Evolutionary conservation across 2,113 vertebrate genomes (phyloP).

Genomic region (Dendrocopos noguchii): DNA sequence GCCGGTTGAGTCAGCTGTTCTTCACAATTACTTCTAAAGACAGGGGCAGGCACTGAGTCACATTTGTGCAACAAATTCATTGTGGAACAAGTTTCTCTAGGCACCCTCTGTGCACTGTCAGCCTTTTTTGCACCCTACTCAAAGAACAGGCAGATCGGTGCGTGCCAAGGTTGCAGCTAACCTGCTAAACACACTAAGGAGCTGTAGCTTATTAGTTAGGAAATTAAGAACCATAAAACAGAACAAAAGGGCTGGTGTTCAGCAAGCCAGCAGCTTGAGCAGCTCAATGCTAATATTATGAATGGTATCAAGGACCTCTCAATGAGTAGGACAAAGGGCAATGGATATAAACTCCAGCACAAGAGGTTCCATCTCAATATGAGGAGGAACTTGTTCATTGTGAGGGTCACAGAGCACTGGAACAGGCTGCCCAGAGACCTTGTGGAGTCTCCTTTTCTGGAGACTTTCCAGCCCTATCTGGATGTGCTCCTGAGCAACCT

Average conservation of each 20-base stretch:
- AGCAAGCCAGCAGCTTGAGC: conserved; percentile 12
- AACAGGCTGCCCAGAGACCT: too few relatives aligned
- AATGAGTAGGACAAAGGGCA: too few relatives aligned
- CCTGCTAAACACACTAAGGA: conserved; percentile 1
- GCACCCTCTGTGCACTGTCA: conserved; percentile 4
- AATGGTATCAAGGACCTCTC: neutral
- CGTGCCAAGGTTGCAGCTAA: conserved; percentile 4
- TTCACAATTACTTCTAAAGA: conserved; percentile 24
- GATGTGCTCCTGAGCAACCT: too few relatives aligned
- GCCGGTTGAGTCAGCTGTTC: conserved; percentile 54
- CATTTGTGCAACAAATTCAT: neutral
- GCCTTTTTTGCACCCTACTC: conserved; percentile 19
- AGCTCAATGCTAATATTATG: neutral
- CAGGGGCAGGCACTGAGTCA: conserved; percentile 30
- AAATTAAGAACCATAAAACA: conserved; percentile 44
- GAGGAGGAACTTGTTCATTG: too few relatives aligned
- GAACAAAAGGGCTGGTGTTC: conserved; percentile 45
- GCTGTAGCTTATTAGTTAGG: conserved; percentile 37
- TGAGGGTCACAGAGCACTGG: too few relatives aligned
- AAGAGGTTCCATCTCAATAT: too few relatives aligned
- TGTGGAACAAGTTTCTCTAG: conserved; percentile 31
- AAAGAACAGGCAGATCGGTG: neutral
- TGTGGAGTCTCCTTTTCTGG: neutral
- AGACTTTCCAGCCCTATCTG: too few relatives aligned
- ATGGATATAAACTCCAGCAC: too few relatives aligned